These are phyloP conservation scores for Silurus glanis DNA, from an alignment of 2,113 vertebrate species.

Conservation along the genomic window DNA sequence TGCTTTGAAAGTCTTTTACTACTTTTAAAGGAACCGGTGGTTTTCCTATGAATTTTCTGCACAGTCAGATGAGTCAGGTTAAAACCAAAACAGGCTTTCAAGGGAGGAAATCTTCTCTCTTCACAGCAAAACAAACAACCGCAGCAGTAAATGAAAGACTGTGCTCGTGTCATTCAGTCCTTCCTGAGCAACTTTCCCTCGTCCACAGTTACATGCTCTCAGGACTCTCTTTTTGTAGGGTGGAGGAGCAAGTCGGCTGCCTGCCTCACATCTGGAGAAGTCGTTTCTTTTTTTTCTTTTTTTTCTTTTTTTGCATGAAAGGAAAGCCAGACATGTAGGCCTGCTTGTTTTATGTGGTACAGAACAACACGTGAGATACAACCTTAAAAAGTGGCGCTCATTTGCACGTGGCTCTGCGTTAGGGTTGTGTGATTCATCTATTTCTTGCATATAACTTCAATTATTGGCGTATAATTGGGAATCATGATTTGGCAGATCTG, in stretches of 20 bases:
- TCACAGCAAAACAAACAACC: slow-evolving; percentile 5
- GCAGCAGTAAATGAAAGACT: slow-evolving; percentile 5
- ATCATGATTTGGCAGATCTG: background rate
- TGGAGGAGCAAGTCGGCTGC: slow-evolving; percentile 34
- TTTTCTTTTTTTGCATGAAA: slow-evolving; percentile 20
- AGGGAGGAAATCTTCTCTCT: background rate
- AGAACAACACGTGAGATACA: background rate
- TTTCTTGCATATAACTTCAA: background rate
- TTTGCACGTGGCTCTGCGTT: background rate
- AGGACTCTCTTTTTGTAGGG: slow-evolving; percentile 1
- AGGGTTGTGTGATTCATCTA: background rate
- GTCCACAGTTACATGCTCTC: slow-evolving; percentile 10
- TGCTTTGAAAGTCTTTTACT: background rate
- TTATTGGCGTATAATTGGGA: background rate
- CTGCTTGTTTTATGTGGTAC: slow-evolving; percentile 43
- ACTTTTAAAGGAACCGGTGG: background rate
- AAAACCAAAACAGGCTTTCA: background rate
- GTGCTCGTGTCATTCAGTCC: background rate
- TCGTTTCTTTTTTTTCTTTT: slow-evolving; percentile 31
- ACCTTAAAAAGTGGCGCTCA: background rate
- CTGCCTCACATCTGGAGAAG: slow-evolving; percentile 50
- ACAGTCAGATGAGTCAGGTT: background rate
- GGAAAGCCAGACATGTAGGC: slow-evolving; percentile 35
- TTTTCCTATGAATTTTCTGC: background rate
- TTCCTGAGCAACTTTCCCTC: background rate